These are phyloP conservation scores for Turdus rufiventris DNA, from an alignment of 2,113 vertebrate species.

Conservation along the genomic window DNA sequence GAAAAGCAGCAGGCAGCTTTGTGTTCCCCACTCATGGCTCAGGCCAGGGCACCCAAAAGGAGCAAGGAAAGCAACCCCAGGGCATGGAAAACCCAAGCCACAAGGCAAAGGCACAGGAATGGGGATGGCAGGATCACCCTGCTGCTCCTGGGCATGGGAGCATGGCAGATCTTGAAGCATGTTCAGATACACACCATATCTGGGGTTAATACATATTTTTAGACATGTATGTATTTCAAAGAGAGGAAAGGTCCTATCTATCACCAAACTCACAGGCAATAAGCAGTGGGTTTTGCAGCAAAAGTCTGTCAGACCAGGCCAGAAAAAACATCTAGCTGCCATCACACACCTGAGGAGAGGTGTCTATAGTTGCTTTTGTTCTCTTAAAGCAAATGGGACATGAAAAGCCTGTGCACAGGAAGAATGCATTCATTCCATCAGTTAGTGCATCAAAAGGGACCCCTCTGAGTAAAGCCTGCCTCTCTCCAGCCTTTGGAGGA, in stretches of 20 bases:
- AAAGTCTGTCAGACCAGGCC: neutral
- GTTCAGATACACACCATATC: accelerated
- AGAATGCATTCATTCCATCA: neutral
- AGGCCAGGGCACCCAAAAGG: neutral
- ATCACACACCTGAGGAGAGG: neutral
- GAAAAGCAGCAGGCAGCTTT: neutral
- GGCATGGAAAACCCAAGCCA: neutral
- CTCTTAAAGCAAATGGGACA: neutral
- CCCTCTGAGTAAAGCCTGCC: neutral
- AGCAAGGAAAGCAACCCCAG: neutral
- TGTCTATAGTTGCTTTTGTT: neutral
- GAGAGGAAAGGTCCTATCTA: neutral
- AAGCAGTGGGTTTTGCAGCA: neutral
- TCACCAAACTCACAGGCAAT: neutral
- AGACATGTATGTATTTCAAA: accelerated
- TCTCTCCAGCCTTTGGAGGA: neutral
- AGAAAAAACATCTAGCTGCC: neutral
- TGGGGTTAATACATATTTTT: neutral
- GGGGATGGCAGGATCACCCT: neutral
- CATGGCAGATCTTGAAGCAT: too few relatives aligned
- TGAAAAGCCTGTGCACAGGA: neutral
- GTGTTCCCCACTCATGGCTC: neutral
- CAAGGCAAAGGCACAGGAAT: neutral
- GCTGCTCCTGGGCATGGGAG: neutral
- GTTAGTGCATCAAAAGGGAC: neutral